Conservation (phyloP, 2,113 vertebrate genomes). For the Calidris pygmaea region DNA sequence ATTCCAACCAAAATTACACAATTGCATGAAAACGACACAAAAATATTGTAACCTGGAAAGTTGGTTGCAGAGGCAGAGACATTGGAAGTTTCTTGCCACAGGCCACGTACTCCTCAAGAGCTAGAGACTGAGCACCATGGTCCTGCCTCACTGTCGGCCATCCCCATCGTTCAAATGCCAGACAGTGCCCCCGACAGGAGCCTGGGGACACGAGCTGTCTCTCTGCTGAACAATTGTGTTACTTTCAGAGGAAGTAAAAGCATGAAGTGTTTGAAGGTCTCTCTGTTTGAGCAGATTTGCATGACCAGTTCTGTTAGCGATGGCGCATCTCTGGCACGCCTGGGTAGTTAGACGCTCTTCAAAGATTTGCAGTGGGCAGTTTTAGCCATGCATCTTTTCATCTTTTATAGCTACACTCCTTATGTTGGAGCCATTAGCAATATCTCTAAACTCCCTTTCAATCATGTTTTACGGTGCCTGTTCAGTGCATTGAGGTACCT, state of each 20-base stretch:
- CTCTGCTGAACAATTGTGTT: not conserved
- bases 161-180: not conserved
- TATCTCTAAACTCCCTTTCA: constrained; percentile 65
- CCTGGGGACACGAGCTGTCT: not conserved
- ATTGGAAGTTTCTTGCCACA: not conserved
- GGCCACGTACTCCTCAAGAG: not conserved
- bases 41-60: not conserved
- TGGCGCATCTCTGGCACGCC: not conserved
- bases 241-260: not conserved
- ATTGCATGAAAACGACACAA: not conserved
- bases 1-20: not conserved
- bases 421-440: constrained; percentile 52
- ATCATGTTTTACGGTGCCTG: constrained; percentile 54
- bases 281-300: constrained; percentile 35
- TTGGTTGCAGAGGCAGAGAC: not conserved
- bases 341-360: constrained; percentile 43
- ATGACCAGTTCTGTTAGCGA: constrained; percentile 23
- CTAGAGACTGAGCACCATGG: not conserved
- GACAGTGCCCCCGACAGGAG: not conserved
- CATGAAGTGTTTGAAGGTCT: constrained; percentile 28
- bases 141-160: not conserved
- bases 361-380: constrained; percentile 63
- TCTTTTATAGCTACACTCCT: constrained; percentile 55
- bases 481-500: constrained; percentile 53
- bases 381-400: constrained; percentile 57